A percentile compares a stretch with the other conserved stretches of the same genome.
Evolutionary conservation across 2,797 vertebrate genomes (phyloP).

Genomic region (Kryptolebias ocellatus): DNA sequence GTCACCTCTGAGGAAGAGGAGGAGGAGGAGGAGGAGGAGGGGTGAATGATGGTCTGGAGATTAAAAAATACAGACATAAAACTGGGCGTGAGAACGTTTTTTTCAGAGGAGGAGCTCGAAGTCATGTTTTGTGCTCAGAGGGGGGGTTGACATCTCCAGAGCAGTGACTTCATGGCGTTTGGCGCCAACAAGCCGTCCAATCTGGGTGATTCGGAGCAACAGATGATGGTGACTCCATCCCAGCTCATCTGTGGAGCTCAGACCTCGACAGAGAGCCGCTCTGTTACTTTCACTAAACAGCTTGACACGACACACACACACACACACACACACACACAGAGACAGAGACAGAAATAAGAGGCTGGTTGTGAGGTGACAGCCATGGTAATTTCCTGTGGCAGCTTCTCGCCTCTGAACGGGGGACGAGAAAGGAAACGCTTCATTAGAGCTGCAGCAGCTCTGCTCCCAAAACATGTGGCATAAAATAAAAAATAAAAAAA

Average conservation of each 20-base stretch:
- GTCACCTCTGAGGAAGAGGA: slow-evolving; percentile 6
- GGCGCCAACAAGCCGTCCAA: background rate
- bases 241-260: background rate
- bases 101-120: slow-evolving; percentile 19
- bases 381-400: slow-evolving; percentile 78
- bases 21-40: no score
- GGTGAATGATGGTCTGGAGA: slow-evolving; percentile 32
- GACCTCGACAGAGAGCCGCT: slow-evolving; percentile 6
- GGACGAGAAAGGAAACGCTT: slow-evolving; percentile 56
- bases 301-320: slow-evolving; percentile 17
- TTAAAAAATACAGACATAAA: slow-evolving; percentile 4
- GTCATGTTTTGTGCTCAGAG: slow-evolving; percentile 3
- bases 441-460: slow-evolving; percentile 57
- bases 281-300: slow-evolving; percentile 1
- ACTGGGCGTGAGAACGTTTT: slow-evolving; percentile 26
- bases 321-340: slow-evolving; percentile 27
- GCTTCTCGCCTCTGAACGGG: slow-evolving; percentile 56
- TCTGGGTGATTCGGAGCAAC: background rate
- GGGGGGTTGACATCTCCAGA: no score
- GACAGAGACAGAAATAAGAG: slow-evolving; percentile 42
- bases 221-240: slow-evolving; percentile 1
- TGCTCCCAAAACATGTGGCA: slow-evolving; percentile 30
- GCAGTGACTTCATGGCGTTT: no score
- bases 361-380: slow-evolving; percentile 68
- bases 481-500: slow-evolving; percentile 12